These are phyloP conservation scores for Hypotaenidia philippensis DNA, from an alignment of 2,797 vertebrate genomes.

Conservation along the genomic window DNA sequence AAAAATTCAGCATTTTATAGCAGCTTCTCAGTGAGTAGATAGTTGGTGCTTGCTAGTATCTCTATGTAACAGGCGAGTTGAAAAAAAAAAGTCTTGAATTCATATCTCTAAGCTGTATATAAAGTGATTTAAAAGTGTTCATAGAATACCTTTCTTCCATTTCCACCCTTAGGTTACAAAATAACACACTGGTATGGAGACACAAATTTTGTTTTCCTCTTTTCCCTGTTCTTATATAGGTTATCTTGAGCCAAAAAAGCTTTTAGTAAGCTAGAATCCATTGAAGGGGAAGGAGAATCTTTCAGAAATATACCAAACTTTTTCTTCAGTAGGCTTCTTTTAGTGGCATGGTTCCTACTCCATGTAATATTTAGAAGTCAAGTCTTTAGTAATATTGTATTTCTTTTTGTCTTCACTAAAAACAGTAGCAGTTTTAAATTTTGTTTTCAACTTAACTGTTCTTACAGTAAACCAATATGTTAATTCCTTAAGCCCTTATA, in stretches of 20 bases:
- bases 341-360: neutral
- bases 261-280: neutral
- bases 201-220: neutral
- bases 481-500: neutral
- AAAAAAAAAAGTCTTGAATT: neutral
- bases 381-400: neutral
- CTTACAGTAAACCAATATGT: neutral
- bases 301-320: neutral
- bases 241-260: neutral
- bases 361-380: neutral
- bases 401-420: neutral
- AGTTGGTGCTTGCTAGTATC: neutral
- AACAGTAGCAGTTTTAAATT: neutral
- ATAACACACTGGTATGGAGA: neutral
- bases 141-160: neutral
- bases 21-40: neutral
- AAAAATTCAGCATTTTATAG: neutral
- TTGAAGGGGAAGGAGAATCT: neutral
- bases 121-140: neutral
- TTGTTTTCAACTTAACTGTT: neutral
- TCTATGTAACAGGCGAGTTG: neutral
- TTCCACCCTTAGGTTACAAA: neutral
- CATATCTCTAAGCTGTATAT: rapidly evolving
- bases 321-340: neutral
- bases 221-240: neutral